phyloP scores from a whole-genome alignment of 2,797 vertebrate genomes.

The Tolypeutes matacus region DNA sequence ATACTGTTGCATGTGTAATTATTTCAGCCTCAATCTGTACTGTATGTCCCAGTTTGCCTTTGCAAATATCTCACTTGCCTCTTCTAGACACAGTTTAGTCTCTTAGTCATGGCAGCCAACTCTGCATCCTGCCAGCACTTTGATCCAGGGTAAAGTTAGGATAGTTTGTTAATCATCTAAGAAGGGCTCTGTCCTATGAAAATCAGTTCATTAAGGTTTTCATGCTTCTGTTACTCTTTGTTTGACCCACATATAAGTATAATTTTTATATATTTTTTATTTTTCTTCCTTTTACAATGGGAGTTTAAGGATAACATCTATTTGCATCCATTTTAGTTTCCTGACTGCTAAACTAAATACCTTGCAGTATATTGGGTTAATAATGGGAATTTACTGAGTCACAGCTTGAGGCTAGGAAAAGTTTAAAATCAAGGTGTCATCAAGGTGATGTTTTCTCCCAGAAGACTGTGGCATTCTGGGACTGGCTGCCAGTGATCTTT shows the following conservation, averaged over 20 bases:
- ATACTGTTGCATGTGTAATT: not conserved
- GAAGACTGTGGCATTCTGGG: too few species aligned
- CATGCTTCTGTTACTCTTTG: not conserved
- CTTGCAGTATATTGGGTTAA: too few species aligned
- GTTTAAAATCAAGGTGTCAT: too few species aligned
- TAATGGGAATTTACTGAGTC: too few species aligned
- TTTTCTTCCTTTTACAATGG: not conserved
- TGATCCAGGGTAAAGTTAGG: not conserved
- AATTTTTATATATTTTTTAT: not conserved
- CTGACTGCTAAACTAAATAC: too few species aligned
- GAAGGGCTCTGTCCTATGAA: not conserved
- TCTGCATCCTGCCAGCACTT: not conserved
- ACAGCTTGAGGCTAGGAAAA: too few species aligned
- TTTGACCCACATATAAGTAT: not conserved
- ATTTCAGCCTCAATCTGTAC: not conserved
- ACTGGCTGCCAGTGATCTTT: too few species aligned
- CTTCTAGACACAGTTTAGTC: not conserved
- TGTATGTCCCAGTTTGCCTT: not conserved
- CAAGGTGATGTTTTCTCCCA: too few species aligned
- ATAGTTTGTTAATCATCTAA: not conserved
- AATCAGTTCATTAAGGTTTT: not conserved
- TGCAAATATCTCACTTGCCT: not conserved
- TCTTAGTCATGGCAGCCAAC: not conserved
- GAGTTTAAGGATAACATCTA: not conserved
- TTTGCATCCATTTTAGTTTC: not conserved